Conservation (phyloP, 2,797 vertebrate species). For the Sphaeramia orbicularis region DNA sequence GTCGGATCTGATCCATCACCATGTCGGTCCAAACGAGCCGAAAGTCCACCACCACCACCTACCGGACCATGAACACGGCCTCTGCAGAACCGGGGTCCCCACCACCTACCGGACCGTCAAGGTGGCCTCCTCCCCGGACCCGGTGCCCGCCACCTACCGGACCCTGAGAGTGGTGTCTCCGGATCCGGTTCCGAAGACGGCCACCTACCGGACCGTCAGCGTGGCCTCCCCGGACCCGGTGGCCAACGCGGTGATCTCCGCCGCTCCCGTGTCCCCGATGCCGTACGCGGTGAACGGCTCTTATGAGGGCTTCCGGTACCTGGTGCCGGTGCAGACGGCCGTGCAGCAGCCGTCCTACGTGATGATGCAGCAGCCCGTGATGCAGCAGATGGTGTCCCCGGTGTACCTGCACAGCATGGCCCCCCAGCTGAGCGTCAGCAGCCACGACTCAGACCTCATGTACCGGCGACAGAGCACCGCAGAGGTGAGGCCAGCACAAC, state of each 20-base stretch:
- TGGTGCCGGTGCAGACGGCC: conserved; percentile 79
- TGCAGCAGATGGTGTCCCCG: conserved; percentile 67
- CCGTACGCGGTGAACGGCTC: conserved; percentile 60
- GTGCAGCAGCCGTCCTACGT: conserved; percentile 63
- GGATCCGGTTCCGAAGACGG: no score
- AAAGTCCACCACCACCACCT: conserved; percentile 48
- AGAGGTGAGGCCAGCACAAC: conserved; percentile 72
- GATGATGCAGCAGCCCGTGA: conserved; percentile 56
- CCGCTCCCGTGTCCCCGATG: conserved; percentile 27
- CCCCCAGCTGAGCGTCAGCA: conserved; percentile 66
- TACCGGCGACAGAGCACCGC: conserved; percentile 25
- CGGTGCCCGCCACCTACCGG: no score
- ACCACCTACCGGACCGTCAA: no score
- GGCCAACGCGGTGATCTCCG: conserved; percentile 37
- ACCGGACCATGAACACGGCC: conserved; percentile 59
- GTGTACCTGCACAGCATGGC: conserved; percentile 75
- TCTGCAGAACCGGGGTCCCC: conserved; percentile 68
- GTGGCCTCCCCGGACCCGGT: no score
- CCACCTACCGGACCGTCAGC: no score
- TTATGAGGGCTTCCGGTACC: conserved; percentile 79
- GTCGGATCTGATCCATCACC: conserved; percentile 4
- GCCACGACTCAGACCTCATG: conserved; percentile 61
- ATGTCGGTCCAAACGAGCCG: conserved; percentile 57
- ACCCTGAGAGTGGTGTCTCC: no score
- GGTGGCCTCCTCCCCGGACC: no score